Percentiles rank a stretch among this genome's conserved stretches.
phyloP scores from a whole-genome alignment of 2,888 invertebrate species.

The Apotomis betuletana region DNA sequence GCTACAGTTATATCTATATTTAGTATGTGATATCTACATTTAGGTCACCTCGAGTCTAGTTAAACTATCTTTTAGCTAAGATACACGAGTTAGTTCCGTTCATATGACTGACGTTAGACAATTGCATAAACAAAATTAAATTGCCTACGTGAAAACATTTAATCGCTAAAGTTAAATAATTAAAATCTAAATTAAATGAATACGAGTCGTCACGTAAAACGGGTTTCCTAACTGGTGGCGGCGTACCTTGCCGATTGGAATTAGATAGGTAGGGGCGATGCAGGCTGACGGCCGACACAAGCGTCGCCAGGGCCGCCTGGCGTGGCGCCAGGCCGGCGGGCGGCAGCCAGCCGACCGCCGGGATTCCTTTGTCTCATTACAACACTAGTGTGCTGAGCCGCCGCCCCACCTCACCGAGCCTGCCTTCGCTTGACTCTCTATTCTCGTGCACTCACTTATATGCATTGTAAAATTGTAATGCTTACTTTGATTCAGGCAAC shows the following conservation, averaged over 20 bases:
- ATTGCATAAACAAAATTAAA: constrained; percentile 8
- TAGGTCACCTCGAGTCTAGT: constrained; percentile 1
- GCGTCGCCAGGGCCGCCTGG: constrained; percentile 82
- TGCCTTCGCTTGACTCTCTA: constrained; percentile 32
- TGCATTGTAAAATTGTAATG: constrained; percentile 5
- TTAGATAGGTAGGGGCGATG: constrained; percentile 50
- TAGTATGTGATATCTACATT: background rate
- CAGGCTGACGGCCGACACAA: constrained; percentile 62
- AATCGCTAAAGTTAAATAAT: constrained; percentile 11
- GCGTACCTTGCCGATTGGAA: constrained; percentile 37
- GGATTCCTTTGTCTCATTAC: constrained; percentile 83
- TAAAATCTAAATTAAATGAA: constrained; percentile 26
- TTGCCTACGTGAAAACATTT: background rate
- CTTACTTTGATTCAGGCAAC: background rate
- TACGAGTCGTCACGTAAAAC: constrained; percentile 20
- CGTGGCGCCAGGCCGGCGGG: constrained; percentile 83
- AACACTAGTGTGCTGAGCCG: constrained; percentile 55
- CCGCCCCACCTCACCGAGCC: constrained; percentile 46
- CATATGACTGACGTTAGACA: constrained; percentile 1
- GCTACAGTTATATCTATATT: background rate
- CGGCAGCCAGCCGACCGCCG: constrained; percentile 76
- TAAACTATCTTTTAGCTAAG: constrained; percentile 8
- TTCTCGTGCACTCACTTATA: constrained; percentile 17
- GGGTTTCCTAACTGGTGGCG: constrained; percentile 27
- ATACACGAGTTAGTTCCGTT: background rate